phyloP scores from a whole-genome alignment of 2,797 vertebrate genomes.

The Helostoma temminkii region DNA sequence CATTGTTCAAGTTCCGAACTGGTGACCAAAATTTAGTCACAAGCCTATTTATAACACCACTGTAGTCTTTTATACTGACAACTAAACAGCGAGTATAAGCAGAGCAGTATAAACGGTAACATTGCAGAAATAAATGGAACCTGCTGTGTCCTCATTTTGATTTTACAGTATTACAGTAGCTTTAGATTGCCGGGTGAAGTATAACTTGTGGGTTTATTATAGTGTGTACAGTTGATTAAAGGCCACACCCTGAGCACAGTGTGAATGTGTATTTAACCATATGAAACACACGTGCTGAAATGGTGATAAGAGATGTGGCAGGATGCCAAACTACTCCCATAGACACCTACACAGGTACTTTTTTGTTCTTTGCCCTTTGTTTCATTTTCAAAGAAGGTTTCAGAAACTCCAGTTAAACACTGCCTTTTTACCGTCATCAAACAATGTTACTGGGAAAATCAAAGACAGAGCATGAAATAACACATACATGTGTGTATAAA shows the following conservation, averaged over 20 bases:
- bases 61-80: not conserved
- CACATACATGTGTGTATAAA: not conserved
- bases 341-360: constrained; percentile 42
- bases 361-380: constrained; percentile 67
- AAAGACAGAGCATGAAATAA: not conserved
- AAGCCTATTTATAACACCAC: not conserved
- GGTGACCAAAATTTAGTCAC: not conserved
- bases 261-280: not conserved
- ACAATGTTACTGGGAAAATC: not conserved
- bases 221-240: not conserved
- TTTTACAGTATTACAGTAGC: not conserved
- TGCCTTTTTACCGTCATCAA: not conserved
- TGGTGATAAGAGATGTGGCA: constrained; percentile 60
- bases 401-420: constrained; percentile 5
- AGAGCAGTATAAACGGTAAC: not conserved
- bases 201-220: constrained; percentile 25
- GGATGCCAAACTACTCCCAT: constrained; percentile 47
- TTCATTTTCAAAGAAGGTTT: constrained; percentile 35
- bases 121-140: not conserved
- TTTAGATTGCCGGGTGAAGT: not conserved
- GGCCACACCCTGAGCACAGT: not conserved
- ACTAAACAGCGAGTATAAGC: not conserved
- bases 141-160: not conserved
- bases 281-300: constrained; percentile 27
- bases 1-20: not conserved